phyloP scores from a whole-genome alignment of 2,797 vertebrate species.

The Meriones psammophilus region DNA sequence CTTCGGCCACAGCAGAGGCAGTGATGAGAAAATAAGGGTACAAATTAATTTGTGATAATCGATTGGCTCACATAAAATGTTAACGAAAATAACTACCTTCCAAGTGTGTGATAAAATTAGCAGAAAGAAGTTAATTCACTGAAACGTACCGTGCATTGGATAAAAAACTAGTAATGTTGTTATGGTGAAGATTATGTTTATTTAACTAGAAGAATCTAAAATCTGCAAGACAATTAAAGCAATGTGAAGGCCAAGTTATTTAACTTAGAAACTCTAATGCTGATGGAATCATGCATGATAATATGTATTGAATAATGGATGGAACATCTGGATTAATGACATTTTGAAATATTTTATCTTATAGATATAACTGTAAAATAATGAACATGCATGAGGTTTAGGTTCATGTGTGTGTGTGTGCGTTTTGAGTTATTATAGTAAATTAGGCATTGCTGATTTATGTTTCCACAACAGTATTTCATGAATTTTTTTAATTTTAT shows the following conservation, averaged over 20 bases:
- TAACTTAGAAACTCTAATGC: neutral
- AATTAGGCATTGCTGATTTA: neutral
- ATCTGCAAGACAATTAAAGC: neutral
- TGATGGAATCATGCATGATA: neutral
- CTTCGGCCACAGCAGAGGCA: neutral
- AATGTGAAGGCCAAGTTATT: neutral
- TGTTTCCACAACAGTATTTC: neutral
- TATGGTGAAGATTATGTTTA: neutral
- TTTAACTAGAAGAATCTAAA: conserved; percentile 10
- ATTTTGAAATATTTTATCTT: neutral
- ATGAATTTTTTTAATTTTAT: neutral
- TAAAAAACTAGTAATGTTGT: neutral
- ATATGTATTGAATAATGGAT: neutral
- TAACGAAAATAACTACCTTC: conserved; percentile 8
- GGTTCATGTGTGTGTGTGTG: neutral
- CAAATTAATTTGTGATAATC: neutral
- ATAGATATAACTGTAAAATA: neutral
- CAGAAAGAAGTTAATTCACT: neutral
- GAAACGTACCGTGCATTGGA: neutral
- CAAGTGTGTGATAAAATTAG: neutral
- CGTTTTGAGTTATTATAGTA: neutral
- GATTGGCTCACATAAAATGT: conserved; percentile 13
- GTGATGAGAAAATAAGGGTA: neutral
- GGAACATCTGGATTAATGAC: neutral
- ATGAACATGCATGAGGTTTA: neutral